These are phyloP conservation scores for Platysteira castanea DNA, from an alignment of 2,113 vertebrate genomes.

Conservation along the genomic window DNA sequence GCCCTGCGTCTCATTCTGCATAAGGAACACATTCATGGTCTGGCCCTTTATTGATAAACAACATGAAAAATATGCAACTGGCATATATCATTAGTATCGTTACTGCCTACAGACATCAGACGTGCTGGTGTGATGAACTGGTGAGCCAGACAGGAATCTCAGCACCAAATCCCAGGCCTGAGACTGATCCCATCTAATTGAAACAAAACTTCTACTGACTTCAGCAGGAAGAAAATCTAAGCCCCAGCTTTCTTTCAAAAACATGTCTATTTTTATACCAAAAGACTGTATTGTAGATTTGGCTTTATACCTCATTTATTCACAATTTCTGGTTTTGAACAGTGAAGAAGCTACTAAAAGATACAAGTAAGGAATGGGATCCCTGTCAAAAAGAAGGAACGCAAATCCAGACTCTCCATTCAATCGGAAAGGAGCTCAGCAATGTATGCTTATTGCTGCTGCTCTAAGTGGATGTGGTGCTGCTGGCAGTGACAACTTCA, in stretches of 20 bases:
- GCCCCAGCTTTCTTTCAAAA: neutral
- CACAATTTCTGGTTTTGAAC: neutral
- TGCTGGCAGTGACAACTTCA: neutral
- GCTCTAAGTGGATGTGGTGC: neutral
- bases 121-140: neutral
- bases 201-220: constrained; percentile 21
- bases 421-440: neutral
- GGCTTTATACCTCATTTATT: neutral
- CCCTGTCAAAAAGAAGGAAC: neutral
- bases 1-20: constrained; percentile 2
- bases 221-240: neutral
- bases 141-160: constrained; percentile 16
- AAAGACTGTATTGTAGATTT: neutral
- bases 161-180: constrained; percentile 6
- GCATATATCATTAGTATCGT: neutral
- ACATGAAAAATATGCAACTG: constrained; percentile 23
- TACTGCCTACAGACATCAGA: constrained; percentile 25
- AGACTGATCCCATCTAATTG: constrained; percentile 13
- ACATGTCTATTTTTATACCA: neutral
- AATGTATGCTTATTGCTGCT: neutral
- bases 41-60: constrained; percentile 45
- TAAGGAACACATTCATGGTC: constrained; percentile 5
- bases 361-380: neutral
- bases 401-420: neutral
- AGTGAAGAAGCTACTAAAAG: neutral